Base-by-base conservation (phyloP, 2,888 invertebrate genomes). In the Aphodius sticticus region DNA sequence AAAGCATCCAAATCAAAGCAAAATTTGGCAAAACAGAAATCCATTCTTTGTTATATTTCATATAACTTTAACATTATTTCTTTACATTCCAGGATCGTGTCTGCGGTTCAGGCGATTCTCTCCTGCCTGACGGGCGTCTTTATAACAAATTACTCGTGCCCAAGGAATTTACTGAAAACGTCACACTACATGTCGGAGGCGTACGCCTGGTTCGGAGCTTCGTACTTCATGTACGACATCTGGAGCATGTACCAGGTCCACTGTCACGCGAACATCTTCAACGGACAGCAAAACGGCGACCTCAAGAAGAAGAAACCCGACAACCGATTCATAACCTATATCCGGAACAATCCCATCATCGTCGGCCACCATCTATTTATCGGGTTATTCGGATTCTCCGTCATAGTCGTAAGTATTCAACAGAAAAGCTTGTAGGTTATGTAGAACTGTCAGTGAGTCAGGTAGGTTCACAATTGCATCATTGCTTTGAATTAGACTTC, bases 241-340 rank as follows among this genome's bases (percentile, higher is more conserved):
- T 94, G 95, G 93, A 94, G 94, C 16, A 95, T 95, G 95, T 95
- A 95, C 85, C 92, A 92, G 89, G 95, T 95, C 81, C 93, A 93
- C 86, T 84, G 83, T 75, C 82, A 84, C 16, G 84, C 86, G 80
- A 80, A 69, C 16, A 16, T 69, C 7, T 71, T 70, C 16, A 76
- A 78, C 6, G 37, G 77, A 36, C 80, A 84, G 69, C 81, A 81
- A 76, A 86, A 84, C 71, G 85, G 84, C 14, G 84, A 84, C n/a
- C 53, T 71, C 69, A 83, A 79, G 79, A 83, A 78, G 79, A 80
- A 77, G 77, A 83, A 77, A 70, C 78, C 79, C 14, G 75, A 69
- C 9, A 76, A 70, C 0, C 82, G 82, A 37, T 84, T 85, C 77
- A 69, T 81, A 69, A 75, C 83, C 16, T 91, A 90, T 81, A 83